phyloP scores from a whole-genome alignment of 2,797 vertebrate genomes.

The Pseudotriccus pelzelni region DNA sequence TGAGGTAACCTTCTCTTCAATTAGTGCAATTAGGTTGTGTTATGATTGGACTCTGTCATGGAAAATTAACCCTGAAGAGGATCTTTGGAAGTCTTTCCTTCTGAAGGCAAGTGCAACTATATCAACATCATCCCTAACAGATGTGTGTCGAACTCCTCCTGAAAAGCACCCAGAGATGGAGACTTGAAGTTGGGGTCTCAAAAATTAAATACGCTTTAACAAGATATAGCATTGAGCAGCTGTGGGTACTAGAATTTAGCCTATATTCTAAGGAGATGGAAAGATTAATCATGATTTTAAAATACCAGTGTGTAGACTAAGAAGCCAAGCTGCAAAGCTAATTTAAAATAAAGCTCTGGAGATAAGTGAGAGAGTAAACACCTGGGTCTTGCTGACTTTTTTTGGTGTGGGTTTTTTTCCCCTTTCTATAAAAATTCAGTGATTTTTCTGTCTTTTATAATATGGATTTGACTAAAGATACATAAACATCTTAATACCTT shows the following conservation, averaged over 20 bases:
- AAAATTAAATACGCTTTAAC: not conserved
- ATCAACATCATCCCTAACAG: not conserved
- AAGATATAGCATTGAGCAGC: not conserved
- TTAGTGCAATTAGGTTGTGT: not conserved
- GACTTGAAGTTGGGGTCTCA: not conserved
- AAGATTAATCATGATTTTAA: conserved; percentile 4
- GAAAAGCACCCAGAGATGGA: not conserved
- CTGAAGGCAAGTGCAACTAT: not conserved
- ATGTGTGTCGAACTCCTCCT: not conserved
- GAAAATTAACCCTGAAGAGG: not conserved
- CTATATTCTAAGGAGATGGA: not conserved
- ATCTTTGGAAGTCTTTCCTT: not conserved
- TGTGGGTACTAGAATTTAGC: not conserved
- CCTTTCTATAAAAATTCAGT: not conserved
- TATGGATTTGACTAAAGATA: not conserved
- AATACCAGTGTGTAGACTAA: not conserved
- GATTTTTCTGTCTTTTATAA: not conserved
- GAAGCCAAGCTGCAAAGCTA: not conserved
- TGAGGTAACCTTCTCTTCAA: not conserved
- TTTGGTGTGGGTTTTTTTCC: not conserved
- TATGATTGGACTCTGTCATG: not conserved
- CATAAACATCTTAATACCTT: not conserved
- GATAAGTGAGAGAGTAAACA: not conserved
- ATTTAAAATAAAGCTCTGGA: not conserved
- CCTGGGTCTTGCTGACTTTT: not conserved